Evolutionary conservation across 2,113 vertebrate species (phyloP).

Genomic region (Tetraodon nigroviridis): DNA sequence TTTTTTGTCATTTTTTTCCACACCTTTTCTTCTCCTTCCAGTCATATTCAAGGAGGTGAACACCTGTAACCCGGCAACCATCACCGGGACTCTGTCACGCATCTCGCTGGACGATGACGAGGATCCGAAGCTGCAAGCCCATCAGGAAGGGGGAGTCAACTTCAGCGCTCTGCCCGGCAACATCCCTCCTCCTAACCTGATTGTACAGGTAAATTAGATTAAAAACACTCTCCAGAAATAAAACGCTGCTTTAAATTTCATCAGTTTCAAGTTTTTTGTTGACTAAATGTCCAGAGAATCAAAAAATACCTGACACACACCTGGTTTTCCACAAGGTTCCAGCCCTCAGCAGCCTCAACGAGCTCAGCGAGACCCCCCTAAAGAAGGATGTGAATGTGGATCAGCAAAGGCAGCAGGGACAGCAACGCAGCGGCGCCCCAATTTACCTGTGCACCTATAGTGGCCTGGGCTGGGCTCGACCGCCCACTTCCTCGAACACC

Average conservation of each 20-base stretch:
- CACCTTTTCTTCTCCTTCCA: constrained; percentile 48
- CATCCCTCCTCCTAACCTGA: constrained; percentile 86
- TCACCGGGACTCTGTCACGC: constrained; percentile 93
- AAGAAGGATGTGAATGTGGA: constrained; percentile 85
- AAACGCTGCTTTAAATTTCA: too few relatives aligned
- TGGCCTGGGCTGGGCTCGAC: constrained; percentile 84
- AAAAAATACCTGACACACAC: not conserved
- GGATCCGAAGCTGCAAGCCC: constrained; percentile 88
- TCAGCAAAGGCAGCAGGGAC: constrained; percentile 71
- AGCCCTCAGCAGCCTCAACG: constrained; percentile 81
- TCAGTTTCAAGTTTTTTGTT: too few relatives aligned
- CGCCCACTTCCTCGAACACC: constrained; percentile 64
- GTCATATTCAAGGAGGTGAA: constrained; percentile 98
- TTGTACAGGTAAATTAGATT: constrained; percentile 76
- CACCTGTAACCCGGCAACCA: constrained; percentile 94
- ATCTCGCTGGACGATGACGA: constrained; percentile 96
- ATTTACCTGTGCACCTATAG: constrained; percentile 94
- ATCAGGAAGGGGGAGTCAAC: constrained; percentile 83
- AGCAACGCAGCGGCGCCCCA: constrained; percentile 67
- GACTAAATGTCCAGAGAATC: too few relatives aligned
- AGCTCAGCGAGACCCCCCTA: constrained; percentile 78
- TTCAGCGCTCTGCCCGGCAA: constrained; percentile 92
- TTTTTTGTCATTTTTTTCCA: not conserved
- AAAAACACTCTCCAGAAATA: not conserved
- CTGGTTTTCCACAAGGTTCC: constrained; percentile 73